These are phyloP conservation scores for Cariama cristata DNA, from an alignment of 2,113 vertebrate genomes.

Conservation along the genomic window DNA sequence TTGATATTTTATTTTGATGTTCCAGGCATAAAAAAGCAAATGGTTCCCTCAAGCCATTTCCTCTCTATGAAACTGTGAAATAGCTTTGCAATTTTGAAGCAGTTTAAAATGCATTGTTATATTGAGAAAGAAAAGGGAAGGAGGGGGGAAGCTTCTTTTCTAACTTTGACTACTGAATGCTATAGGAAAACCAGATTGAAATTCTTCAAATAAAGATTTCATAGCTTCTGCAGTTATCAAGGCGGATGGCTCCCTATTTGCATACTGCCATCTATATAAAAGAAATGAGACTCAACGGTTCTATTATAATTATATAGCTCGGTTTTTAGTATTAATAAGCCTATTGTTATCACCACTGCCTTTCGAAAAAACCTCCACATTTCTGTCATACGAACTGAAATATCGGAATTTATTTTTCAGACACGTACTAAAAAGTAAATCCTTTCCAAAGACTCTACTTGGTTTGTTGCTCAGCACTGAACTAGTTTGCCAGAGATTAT, in stretches of 20 bases:
- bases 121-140: conserved; percentile 49
- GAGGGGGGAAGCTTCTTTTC: conserved; percentile 3
- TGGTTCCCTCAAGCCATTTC: conserved; percentile 79
- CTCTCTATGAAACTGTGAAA: conserved; percentile 75
- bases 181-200: conserved; percentile 47
- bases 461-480: conserved; percentile 16
- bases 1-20: conserved; percentile 80
- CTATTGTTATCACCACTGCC: conserved; percentile 59
- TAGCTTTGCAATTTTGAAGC: conserved; percentile 77
- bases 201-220: conserved; percentile 57
- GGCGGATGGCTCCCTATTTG: conserved; percentile 4
- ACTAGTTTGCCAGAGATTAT: neutral
- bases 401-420: conserved; percentile 55
- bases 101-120: conserved; percentile 79
- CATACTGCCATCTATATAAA: conserved; percentile 30
- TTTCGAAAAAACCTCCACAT: neutral
- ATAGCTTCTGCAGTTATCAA: conserved; percentile 29
- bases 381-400: conserved; percentile 52
- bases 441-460: neutral
- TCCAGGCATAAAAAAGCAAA: conserved; percentile 76
- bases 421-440: neutral
- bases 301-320: conserved; percentile 67
- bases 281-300: conserved; percentile 32
- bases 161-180: conserved; percentile 46
- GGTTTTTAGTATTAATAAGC: conserved; percentile 63